phyloP scores from a whole-genome alignment of 92 coral and sea anemone genomes.

The Actinernus sp. region DNA sequence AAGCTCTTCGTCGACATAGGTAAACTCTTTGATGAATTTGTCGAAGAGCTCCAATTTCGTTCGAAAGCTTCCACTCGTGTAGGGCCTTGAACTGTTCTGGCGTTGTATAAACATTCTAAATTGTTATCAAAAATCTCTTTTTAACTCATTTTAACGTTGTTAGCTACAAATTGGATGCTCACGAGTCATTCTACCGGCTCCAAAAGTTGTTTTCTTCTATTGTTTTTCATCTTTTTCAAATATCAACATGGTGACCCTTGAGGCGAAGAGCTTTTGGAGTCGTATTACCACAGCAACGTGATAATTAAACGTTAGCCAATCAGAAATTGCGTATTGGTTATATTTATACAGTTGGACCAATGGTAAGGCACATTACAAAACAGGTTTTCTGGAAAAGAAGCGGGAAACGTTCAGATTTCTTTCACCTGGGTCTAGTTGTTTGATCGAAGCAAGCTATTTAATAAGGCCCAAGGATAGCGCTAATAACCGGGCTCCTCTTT shows the following conservation, averaged over 20 bases:
- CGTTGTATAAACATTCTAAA: neutral
- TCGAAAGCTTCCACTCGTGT: conserved; percentile 94
- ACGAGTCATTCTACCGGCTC: conserved; percentile 1
- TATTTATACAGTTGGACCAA: conserved; percentile 28
- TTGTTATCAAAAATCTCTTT: no score
- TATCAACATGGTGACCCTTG: conserved; percentile 8
- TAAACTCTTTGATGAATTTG: conserved; percentile 90
- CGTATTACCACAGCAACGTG: conserved; percentile 83
- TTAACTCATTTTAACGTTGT: neutral
- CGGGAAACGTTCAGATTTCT: no score
- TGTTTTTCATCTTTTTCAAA: neutral
- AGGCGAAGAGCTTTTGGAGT: neutral
- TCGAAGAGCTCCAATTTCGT: conserved; percentile 87
- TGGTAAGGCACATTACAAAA: neutral
- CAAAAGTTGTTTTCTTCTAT: conserved; percentile 3
- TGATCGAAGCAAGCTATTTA: no score
- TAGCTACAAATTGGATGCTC: conserved; percentile 1
- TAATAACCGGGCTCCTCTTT: no score
- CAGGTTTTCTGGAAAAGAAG: no score
- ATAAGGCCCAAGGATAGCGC: no score
- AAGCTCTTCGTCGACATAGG: conserved; percentile 95
- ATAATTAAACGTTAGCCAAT: conserved; percentile 49
- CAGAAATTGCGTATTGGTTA: conserved; percentile 40
- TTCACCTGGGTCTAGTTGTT: no score
- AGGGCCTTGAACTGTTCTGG: conserved; percentile 95